Percentiles rank a stretch among this genome's conserved stretches.
Conservation (phyloP, 2,888 invertebrate species). For the Atrina japonica region DNA sequence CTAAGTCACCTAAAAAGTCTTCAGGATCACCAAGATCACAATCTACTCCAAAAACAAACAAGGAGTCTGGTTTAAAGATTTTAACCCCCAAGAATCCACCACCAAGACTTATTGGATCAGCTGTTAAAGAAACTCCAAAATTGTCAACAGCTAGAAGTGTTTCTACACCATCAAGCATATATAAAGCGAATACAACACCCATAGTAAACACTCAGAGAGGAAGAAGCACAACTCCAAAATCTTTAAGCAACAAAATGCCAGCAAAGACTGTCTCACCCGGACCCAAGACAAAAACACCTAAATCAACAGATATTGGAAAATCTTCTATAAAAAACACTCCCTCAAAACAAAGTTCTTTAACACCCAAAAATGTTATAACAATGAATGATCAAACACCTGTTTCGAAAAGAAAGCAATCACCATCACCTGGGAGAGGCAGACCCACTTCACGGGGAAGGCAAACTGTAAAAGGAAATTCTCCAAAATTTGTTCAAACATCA, state of each 20-base stretch:
- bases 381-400: too few species aligned
- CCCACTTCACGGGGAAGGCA: too few species aligned
- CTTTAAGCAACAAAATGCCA: slow-evolving; percentile 28
- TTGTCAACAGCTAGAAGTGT: slow-evolving; percentile 38
- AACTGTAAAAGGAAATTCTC: too few species aligned
- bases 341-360: not conserved
- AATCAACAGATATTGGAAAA: slow-evolving; percentile 13
- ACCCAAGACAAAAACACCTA: slow-evolving; percentile 30
- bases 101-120: slow-evolving; percentile 1
- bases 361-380: too few species aligned
- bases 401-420: too few species aligned
- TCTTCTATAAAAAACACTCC: not conserved
- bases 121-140: slow-evolving; percentile 29
- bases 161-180: slow-evolving; percentile 30
- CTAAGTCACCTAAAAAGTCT: slow-evolving; percentile 6
- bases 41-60: slow-evolving; percentile 33
- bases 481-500: slow-evolving; percentile 26
- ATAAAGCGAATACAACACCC: slow-evolving; percentile 16
- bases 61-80: slow-evolving; percentile 20
- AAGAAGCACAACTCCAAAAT: slow-evolving; percentile 33
- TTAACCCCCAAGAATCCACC: slow-evolving; percentile 20
- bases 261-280: not conserved
- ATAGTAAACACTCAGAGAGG: slow-evolving; percentile 31
- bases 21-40: not conserved
- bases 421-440: too few species aligned